Conservation (phyloP, 2,797 vertebrate species). For the Kryptolebias ocellatus region DNA sequence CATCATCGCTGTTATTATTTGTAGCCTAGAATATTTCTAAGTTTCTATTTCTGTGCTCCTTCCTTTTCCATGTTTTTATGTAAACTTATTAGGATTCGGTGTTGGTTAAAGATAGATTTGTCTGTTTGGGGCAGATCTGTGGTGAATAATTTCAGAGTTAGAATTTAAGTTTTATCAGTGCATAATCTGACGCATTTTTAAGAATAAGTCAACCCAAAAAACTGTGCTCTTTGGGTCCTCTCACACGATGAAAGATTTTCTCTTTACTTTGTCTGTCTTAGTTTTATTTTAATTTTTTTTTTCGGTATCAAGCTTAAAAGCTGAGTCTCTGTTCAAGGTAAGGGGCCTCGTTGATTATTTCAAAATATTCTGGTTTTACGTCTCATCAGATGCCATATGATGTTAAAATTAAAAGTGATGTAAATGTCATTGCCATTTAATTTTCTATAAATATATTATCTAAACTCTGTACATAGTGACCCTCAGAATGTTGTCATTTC, state of each 20-base stretch:
- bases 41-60: not conserved
- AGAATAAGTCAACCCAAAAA: constrained; percentile 21
- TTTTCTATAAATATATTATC: constrained; percentile 74
- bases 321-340: constrained; percentile 42
- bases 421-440: constrained; percentile 84
- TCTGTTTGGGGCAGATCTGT: constrained; percentile 17
- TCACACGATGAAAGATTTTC: constrained; percentile 55
- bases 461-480: constrained; percentile 75
- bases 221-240: constrained; percentile 40
- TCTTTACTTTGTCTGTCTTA: constrained; percentile 60
- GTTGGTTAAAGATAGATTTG: constrained; percentile 4
- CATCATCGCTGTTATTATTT: not conserved
- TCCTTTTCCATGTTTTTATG: constrained; percentile 22
- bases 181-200: constrained; percentile 23
- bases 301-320: constrained; percentile 27
- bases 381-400: constrained; percentile 87
- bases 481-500: constrained; percentile 62
- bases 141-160: constrained; percentile 19
- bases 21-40: no score
- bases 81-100: constrained; percentile 8
- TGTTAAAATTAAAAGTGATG: constrained; percentile 76
- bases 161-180: constrained; percentile 21
- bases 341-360: constrained; percentile 64
- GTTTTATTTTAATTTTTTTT: constrained; percentile 42
- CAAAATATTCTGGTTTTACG: constrained; percentile 71